phyloP scores from a whole-genome alignment of 2,797 vertebrate species.

The Spheniscus humboldti region DNA sequence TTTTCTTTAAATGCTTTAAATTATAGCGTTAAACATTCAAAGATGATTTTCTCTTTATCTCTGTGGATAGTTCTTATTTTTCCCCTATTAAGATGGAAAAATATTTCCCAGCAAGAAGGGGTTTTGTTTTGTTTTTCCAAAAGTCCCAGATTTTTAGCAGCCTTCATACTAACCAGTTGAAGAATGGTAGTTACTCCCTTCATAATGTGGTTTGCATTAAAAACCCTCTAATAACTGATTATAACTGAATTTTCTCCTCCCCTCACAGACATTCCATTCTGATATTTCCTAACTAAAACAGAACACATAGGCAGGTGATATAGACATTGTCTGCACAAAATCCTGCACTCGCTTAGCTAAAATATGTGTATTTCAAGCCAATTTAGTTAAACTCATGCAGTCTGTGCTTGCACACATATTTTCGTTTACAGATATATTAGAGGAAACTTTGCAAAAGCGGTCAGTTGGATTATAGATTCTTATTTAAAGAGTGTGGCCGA shows the following conservation, averaged over 20 bases:
- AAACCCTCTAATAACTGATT: conserved; percentile 12
- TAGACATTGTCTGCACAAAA: conserved; percentile 40
- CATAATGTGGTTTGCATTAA: conserved; percentile 26
- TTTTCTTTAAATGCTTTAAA: neutral
- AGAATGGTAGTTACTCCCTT: neutral
- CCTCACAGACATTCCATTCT: conserved; percentile 34
- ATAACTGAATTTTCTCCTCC: conserved; percentile 15
- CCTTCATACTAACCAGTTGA: neutral
- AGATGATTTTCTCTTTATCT: neutral
- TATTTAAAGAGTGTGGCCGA: neutral
- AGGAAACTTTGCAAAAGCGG: neutral
- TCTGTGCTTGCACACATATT: conserved; percentile 21
- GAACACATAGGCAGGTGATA: conserved; percentile 48
- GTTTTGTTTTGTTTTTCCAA: neutral
- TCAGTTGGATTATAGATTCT: conserved; percentile 16
- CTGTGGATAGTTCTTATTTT: neutral
- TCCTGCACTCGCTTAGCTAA: conserved; percentile 35
- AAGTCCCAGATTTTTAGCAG: neutral
- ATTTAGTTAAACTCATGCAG: conserved; percentile 19
- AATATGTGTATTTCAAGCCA: conserved; percentile 50
- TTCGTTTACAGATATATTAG: conserved; percentile 42
- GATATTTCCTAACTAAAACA: conserved; percentile 47
- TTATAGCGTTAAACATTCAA: neutral
- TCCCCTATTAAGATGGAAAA: neutral
- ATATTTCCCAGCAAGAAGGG: neutral